These are phyloP conservation scores for Lithophane leautieri DNA, from an alignment of 2,888 invertebrate genomes.

Conservation along the genomic window DNA sequence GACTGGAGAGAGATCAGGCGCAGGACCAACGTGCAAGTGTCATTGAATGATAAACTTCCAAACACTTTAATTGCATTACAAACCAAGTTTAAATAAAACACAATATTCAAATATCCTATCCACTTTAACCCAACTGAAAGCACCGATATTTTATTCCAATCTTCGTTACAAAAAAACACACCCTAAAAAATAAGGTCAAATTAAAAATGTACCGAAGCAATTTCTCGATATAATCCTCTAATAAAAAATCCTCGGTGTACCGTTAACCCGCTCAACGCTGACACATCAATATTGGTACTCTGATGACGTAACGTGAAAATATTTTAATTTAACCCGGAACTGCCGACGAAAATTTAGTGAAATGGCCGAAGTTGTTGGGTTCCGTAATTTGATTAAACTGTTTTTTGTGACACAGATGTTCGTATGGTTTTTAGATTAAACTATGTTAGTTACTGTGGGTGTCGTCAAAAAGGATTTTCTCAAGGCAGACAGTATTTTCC, in stretches of 20 bases:
- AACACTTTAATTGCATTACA: background rate
- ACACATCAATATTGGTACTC: constrained; percentile 58
- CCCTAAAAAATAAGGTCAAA: constrained; percentile 44
- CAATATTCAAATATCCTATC: background rate
- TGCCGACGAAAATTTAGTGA: constrained; percentile 21
- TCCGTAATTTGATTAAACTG: background rate
- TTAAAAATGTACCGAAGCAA: constrained; percentile 52
- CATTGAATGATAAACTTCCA: background rate
- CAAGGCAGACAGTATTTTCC: background rate
- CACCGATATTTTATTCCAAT: constrained; percentile 38
- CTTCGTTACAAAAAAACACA: constrained; percentile 37
- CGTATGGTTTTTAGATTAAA: background rate
- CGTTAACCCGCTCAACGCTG: constrained; percentile 53
- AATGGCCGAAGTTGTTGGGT: constrained; percentile 18
- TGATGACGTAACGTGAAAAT: constrained; percentile 42
- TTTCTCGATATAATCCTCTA: constrained; percentile 58
- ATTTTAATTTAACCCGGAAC: constrained; percentile 51
- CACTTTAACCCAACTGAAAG: background rate
- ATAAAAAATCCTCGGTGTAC: constrained; percentile 49
- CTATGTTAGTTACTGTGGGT: background rate
- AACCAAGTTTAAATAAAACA: background rate
- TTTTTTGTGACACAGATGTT: background rate
- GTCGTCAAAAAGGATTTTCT: no score
- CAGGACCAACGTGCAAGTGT: no score
- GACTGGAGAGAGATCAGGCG: no score